Evolutionary conservation across 2,888 invertebrate species (phyloP), one percentile per base, ranked within the genome.

Genomic region (Stictocephala bisonia): DNA sequence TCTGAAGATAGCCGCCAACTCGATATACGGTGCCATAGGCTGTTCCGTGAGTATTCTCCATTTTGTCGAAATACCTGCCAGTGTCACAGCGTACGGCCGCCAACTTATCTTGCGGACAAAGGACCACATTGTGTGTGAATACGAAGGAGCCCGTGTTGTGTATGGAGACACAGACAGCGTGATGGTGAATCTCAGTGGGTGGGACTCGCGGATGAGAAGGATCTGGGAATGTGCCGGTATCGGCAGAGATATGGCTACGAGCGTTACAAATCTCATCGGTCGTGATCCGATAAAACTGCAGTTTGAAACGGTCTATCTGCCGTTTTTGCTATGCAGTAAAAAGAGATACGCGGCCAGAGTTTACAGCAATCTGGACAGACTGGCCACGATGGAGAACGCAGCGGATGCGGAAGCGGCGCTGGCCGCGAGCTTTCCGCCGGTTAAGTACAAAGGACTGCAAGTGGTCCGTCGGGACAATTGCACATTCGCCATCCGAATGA

Each of bases 91-190:
- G 4, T 56, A 56, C 56, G 56, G 56, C n/a, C 20, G 56, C 20
- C 24, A 24, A 27, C 7, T 56, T 26, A 27, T 56, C 2, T 2
- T 27, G 6, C 3, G n/a, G 7, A 56, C 56, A 3, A 56, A 56
- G 29, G n/a, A 27, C n/a, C 18, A 27, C 56, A 15, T 56, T 2
- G 56, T 27, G n/a, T 3, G 9, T 2, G 4, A 2, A 9, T 51
- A 51, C 22, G 20, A 20, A 3, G 15, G 18, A 3, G 2, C 7
- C 3, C 6, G 29, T 6, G 56, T 56, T 11, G 13, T 56, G 6
- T 56, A 56, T 29, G 56, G 56, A 3, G 56, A 56, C 56, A 56
- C 56, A 3, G 56, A 56, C 29, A n/a, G n/a, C 2, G 27, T 56
- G 11, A 56, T 56, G 56, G 56, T 27, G 15, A 11, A 15, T 18